Percentiles rank a stretch among this genome's conserved stretches.
phyloP scores from a whole-genome alignment of 1,140 invertebrate species.

The Eufriesea mexicana region DNA sequence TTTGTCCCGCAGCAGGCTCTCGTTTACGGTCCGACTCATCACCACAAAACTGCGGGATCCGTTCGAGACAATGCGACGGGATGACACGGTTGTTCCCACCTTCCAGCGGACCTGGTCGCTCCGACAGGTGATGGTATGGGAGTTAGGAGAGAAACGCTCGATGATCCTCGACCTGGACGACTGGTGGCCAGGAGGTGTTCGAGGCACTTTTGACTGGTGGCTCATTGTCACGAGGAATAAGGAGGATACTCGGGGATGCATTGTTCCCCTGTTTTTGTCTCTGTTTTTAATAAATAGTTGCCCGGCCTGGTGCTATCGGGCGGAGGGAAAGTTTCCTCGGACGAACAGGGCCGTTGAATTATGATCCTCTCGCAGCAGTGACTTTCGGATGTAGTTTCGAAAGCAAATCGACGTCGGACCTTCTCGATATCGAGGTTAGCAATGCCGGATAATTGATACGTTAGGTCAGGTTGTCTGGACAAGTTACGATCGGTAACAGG shows the following conservation, averaged over 20 bases:
- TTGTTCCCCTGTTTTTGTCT: neutral
- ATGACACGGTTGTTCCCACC: conserved; percentile 46
- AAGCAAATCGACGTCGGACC: neutral
- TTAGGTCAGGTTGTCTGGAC: neutral
- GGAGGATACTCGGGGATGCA: neutral
- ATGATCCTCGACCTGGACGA: no score
- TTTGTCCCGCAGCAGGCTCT: conserved; percentile 12
- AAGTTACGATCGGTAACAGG: neutral
- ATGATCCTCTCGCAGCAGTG: neutral
- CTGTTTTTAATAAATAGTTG: neutral
- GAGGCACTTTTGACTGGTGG: neutral
- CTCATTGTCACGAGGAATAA: neutral
- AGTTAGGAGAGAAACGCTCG: neutral
- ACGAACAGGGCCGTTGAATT: neutral
- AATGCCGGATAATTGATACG: neutral
- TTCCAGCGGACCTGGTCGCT: neutral
- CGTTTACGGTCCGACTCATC: conserved; percentile 26
- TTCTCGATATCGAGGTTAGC: neutral
- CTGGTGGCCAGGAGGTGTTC: neutral
- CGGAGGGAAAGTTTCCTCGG: neutral
- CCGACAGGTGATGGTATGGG: neutral
- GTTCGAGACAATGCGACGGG: conserved; percentile 16
- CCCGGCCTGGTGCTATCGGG: accelerated
- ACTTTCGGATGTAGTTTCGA: neutral
- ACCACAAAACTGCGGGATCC: conserved; percentile 26